These are phyloP conservation scores for Scyliorhinus canicula DNA, from an alignment of 2,797 vertebrate species.

Conservation along the genomic window DNA sequence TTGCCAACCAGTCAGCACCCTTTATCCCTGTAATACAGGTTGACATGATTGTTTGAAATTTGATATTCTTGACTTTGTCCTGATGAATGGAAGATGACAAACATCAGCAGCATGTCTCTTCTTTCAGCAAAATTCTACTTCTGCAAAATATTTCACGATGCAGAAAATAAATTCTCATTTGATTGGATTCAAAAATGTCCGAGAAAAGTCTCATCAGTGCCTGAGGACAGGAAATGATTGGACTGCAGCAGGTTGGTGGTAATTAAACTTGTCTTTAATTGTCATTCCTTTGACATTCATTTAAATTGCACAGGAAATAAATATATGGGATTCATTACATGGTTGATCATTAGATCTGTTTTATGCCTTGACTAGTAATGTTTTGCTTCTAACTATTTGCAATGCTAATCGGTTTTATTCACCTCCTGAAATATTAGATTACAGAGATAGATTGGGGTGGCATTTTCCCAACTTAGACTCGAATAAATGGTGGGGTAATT, in stretches of 20 bases:
- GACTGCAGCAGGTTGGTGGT: neutral
- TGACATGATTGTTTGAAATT: too few species aligned
- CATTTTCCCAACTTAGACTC: neutral
- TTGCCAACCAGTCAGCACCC: too few species aligned
- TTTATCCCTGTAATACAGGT: too few species aligned
- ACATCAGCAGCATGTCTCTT: too few species aligned
- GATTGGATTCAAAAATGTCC: neutral
- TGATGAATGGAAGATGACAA: too few species aligned
- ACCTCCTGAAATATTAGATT: neutral
- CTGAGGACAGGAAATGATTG: neutral
- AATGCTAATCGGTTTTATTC: neutral
- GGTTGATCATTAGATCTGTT: neutral
- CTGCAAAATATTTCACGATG: neutral
- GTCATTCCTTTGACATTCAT: neutral
- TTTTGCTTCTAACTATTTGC: neutral
- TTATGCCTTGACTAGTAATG: neutral
- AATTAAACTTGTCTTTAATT: neutral
- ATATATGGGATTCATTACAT: neutral
- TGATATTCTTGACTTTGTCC: too few species aligned
- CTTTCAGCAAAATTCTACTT: neutral
- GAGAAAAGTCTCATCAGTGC: neutral
- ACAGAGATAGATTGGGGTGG: neutral
- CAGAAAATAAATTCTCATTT: neutral
- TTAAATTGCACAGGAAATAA: neutral
- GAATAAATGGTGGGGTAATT: neutral